These are phyloP conservation scores for Adineta ricciae DNA, from an alignment of 2,888 invertebrate species.

Conservation along the genomic window DNA sequence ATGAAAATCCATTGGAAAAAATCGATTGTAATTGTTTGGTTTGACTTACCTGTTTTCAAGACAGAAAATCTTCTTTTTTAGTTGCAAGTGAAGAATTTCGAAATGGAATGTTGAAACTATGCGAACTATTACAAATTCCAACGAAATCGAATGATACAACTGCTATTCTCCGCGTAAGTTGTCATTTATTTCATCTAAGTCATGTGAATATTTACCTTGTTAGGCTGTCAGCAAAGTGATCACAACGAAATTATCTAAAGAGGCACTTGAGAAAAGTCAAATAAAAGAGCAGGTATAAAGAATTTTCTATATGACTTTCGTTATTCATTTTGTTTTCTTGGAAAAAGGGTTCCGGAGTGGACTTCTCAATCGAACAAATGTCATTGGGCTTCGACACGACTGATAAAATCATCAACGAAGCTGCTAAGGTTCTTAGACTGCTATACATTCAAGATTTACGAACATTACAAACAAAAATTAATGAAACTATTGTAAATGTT, in stretches of 20 bases:
- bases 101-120: slow-evolving; percentile 67
- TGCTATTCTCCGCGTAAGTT: slow-evolving; percentile 16
- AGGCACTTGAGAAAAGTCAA: slow-evolving; percentile 54
- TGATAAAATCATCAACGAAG: slow-evolving; percentile 58
- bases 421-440: slow-evolving; percentile 67
- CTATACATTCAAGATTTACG: slow-evolving; percentile 73
- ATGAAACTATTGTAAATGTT: slow-evolving; percentile 80
- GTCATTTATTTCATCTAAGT: neutral
- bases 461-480: slow-evolving; percentile 79
- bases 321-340: neutral
- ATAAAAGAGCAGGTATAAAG: slow-evolving; percentile 53
- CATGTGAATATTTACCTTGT: slow-evolving; percentile 31
- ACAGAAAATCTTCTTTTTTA: too few species aligned
- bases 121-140: slow-evolving; percentile 66
- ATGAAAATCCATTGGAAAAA: slow-evolving; percentile 72
- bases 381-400: slow-evolving; percentile 61
- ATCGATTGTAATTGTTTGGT: slow-evolving; percentile 62
- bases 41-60: neutral
- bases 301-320: too few species aligned
- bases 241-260: slow-evolving; percentile 50
- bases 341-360: slow-evolving; percentile 53
- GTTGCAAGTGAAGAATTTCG: slow-evolving; percentile 73
- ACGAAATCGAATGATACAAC: slow-evolving; percentile 58
- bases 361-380: slow-evolving; percentile 62
- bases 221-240: slow-evolving; percentile 45